Conservation (phyloP, 1,140 invertebrate species). For the Hycleus cichorii region DNA sequence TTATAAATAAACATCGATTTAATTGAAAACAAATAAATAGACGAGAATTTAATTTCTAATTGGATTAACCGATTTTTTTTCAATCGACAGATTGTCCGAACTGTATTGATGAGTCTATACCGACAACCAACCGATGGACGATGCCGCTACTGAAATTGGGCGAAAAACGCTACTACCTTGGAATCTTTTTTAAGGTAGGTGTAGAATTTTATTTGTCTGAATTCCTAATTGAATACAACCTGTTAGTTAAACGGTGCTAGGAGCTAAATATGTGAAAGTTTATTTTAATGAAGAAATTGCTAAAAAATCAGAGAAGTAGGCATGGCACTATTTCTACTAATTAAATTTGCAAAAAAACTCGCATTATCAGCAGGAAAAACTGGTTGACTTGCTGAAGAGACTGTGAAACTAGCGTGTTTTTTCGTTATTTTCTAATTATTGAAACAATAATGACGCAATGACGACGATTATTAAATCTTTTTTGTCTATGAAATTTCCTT, state of each 20-base stretch:
- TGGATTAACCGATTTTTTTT: conserved; percentile 16
- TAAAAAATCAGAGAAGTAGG: too few relatives aligned
- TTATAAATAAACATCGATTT: neutral
- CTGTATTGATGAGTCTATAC: conserved; percentile 63
- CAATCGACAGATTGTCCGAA: conserved; percentile 62
- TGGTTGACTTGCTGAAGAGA: too few relatives aligned
- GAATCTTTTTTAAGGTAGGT: conserved; percentile 85
- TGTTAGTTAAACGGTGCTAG: too few relatives aligned
- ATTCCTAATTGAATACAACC: too few relatives aligned
- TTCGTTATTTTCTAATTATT: too few relatives aligned
- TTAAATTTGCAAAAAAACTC: too few relatives aligned
- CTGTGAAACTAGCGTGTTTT: too few relatives aligned
- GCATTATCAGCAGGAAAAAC: too few relatives aligned
- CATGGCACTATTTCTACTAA: too few relatives aligned
- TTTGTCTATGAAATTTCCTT: neutral
- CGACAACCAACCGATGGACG: conserved; percentile 68
- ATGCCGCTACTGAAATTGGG: conserved; percentile 81
- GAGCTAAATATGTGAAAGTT: too few relatives aligned
- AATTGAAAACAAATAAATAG: neutral
- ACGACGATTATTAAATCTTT: neutral
- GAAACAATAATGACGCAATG: neutral
- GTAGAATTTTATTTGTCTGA: neutral
- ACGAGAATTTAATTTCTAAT: neutral
- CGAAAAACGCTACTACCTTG: conserved; percentile 80
- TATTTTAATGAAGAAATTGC: too few relatives aligned